Base-by-base conservation (phyloP, 2,888 invertebrate genomes). In the Apocheima hispidaria region DNA sequence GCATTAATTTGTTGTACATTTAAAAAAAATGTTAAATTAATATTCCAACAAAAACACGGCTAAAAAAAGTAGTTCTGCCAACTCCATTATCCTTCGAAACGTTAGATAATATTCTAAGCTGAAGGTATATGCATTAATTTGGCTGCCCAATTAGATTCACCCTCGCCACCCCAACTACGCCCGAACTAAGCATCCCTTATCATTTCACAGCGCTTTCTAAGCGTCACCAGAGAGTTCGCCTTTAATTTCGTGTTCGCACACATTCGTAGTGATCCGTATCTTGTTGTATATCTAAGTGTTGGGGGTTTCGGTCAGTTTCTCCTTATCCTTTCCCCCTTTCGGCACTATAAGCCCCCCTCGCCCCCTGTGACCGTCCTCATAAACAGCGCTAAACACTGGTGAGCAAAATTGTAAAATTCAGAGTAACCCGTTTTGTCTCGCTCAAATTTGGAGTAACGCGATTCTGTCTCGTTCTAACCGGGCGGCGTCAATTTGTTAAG, bases 271-370 rank as follows among this genome's bases (percentile, higher is more conserved):
- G 81, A 82, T 82, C 79, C 78, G 77, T 87, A 87, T 87, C 88
- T 88, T 87, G 83, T 87, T 88, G 83, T 87, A 88, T 87, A 90
- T 90, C 87, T 86, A 89, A 90, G 88, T 87, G 87, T 78, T 76
- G 84, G 86, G 88, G 84, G 87, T 81, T 82, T 82, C 75, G 83
- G 82, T 77, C 85, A 82, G 79, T 79, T 79, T 80, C 88, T 87
- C 88, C 89, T 90, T 90, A 86, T 86, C 88, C 87, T 85, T 81
- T 79, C 77, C 79, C 79, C 87, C 86, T 78, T 83, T 83, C 81
- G 78, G 78, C 87, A 89, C 89, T 90, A 89, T 85, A 79, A 74
- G 69, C 75, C 74, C 73, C 76, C 74, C 63, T 67, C 58, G 65
- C 70, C 64, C 73, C 75, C 69, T 62, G 60, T 41, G 49, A 69